Percentiles rank a stretch among this genome's conserved stretches.
Conservation (phyloP, 2,113 vertebrate species). For the Cygnus atratus region DNA sequence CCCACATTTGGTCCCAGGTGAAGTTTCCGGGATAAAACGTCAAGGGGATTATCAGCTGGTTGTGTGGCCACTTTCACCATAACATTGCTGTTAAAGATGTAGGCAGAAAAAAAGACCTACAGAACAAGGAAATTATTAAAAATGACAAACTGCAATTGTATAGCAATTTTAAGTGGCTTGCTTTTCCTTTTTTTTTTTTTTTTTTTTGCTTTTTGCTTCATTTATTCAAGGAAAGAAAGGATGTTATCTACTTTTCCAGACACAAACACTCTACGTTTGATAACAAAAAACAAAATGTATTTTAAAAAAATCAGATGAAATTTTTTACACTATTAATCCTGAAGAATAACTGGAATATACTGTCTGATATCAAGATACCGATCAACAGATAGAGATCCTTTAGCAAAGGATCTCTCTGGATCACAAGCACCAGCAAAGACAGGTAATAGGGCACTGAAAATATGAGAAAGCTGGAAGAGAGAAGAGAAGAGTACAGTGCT, state of each 20-base stretch:
- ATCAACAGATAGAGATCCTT: neutral
- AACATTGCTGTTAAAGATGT: conserved; percentile 99
- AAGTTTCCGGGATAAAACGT: conserved; percentile 95
- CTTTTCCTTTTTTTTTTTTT: no score
- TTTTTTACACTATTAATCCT: neutral
- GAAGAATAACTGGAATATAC: neutral
- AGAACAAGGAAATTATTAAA: neutral
- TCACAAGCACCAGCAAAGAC: neutral
- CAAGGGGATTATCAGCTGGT: conserved; percentile 96
- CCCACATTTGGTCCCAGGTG: conserved; percentile 94
- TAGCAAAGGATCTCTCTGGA: neutral
- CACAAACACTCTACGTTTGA: accelerated
- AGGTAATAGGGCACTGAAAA: neutral
- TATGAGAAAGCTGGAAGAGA: neutral
- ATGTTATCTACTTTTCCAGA: neutral
- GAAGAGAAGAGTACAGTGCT: neutral
- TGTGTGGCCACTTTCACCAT: conserved; percentile 99
- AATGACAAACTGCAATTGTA: neutral
- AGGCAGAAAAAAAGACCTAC: conserved; percentile 98
- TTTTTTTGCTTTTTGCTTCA: neutral
- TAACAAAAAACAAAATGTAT: neutral
- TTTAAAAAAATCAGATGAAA: neutral
- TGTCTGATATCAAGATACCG: neutral
- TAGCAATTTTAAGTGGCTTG: neutral
- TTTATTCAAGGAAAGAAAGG: neutral